Conservation (phyloP, 2,113 vertebrate species). For the Perca fluviatilis region DNA sequence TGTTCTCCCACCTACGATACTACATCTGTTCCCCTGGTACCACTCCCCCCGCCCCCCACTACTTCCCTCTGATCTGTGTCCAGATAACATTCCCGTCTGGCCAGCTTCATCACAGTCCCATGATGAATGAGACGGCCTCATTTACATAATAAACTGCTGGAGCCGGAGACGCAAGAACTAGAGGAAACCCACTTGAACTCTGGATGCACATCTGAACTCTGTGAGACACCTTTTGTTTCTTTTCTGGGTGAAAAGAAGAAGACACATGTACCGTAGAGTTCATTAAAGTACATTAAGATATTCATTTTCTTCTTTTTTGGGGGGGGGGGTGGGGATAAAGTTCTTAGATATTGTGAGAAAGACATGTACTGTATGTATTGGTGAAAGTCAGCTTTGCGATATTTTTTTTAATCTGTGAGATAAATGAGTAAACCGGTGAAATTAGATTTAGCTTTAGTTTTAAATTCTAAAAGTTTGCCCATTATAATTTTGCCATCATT, state of each 20-base stretch:
- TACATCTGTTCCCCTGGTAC: constrained; percentile 74
- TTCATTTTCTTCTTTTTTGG: background rate
- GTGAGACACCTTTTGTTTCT: constrained; percentile 25
- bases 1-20: constrained; percentile 58
- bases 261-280: background rate
- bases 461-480: background rate
- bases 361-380: background rate
- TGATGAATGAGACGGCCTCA: constrained; percentile 47
- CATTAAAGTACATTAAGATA: background rate
- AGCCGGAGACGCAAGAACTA: constrained; percentile 11
- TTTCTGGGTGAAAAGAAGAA: background rate
- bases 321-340: background rate
- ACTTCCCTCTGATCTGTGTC: constrained; percentile 70
- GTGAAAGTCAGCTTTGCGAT: background rate
- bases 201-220: constrained; percentile 48
- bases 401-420: background rate
- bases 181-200: constrained; percentile 48
- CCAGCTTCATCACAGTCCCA: constrained; percentile 51
- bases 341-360: background rate
- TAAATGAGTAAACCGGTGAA: background rate
- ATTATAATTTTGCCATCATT: background rate
- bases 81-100: constrained; percentile 73
- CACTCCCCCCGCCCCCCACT: constrained; percentile 23
- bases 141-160: constrained; percentile 69
- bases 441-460: background rate